Conservation (phyloP, 2,113 vertebrate species). For the Toxotes chatareus region DNA sequence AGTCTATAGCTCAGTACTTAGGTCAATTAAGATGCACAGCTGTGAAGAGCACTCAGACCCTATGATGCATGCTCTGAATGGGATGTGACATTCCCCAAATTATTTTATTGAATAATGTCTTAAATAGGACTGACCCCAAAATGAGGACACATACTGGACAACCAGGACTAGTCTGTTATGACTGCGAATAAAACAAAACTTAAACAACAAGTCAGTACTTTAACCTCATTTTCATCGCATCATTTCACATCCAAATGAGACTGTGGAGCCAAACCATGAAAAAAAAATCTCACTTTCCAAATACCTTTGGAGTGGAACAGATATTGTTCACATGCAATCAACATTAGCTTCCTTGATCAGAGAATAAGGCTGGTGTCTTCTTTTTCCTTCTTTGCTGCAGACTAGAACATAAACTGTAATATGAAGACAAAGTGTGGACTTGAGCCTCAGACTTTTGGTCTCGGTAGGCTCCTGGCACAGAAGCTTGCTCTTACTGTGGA, state of each 20-base stretch:
- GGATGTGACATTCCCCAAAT: not conserved
- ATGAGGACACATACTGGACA: slow-evolving; percentile 17
- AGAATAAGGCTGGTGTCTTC: not conserved
- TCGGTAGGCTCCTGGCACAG: slow-evolving; percentile 26
- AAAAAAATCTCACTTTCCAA: slow-evolving; percentile 20
- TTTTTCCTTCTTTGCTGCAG: not conserved
- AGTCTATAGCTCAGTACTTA: not conserved
- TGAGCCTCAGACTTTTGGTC: slow-evolving; percentile 3
- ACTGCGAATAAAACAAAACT: slow-evolving; percentile 21
- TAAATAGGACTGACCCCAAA: slow-evolving; percentile 24
- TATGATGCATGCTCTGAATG: not conserved
- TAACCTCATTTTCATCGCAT: slow-evolving; percentile 43
- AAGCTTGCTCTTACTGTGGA: slow-evolving; percentile 14
- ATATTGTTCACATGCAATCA: not conserved
- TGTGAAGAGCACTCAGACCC: not conserved
- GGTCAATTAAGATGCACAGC: not conserved
- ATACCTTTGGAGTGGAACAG: slow-evolving; percentile 23
- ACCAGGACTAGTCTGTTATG: slow-evolving; percentile 12
- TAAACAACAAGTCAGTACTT: slow-evolving; percentile 39
- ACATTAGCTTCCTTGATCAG: not conserved
- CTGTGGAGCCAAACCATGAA: slow-evolving; percentile 48
- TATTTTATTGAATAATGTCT: slow-evolving; percentile 5
- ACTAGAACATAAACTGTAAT: not conserved
- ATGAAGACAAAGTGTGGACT: slow-evolving; percentile 10
- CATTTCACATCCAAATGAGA: slow-evolving; percentile 57